Conservation (phyloP, 2,888 invertebrate species). For the Ennomos fuscantarius region DNA sequence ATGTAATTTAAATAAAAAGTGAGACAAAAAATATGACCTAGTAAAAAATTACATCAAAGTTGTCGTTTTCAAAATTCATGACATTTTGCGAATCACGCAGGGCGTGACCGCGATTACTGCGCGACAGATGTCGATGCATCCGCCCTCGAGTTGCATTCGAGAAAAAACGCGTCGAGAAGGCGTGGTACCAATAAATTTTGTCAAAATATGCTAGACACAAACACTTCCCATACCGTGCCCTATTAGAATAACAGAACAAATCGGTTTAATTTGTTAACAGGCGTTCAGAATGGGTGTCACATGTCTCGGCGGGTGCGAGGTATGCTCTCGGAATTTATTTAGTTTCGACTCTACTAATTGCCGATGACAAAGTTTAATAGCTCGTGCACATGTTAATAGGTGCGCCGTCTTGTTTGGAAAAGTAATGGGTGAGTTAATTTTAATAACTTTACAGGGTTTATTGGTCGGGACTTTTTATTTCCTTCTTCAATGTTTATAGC, state of each 20-base stretch:
- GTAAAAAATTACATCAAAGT: constrained; percentile 36
- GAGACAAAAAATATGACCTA: too few relatives aligned
- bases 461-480: constrained; percentile 2
- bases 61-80: constrained; percentile 62
- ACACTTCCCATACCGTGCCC: constrained; percentile 80
- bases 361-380: constrained; percentile 81
- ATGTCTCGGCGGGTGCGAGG: constrained; percentile 67
- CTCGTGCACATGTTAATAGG: constrained; percentile 75
- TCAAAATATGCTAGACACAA: constrained; percentile 83
- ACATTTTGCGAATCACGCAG: constrained; percentile 48
- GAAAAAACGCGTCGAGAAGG: constrained; percentile 74
- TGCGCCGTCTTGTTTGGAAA: constrained; percentile 33
- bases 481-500: neutral
- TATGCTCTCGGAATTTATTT: constrained; percentile 70
- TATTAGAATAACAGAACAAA: constrained; percentile 85
- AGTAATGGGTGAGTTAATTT: constrained; percentile 21
- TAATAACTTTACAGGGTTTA: constrained; percentile 13
- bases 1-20: too few relatives aligned
- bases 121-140: constrained; percentile 79
- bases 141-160: constrained; percentile 61
- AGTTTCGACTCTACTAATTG: constrained; percentile 79
- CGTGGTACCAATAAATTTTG: constrained; percentile 84
- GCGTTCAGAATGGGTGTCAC: constrained; percentile 79
- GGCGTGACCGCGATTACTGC: constrained; percentile 72
- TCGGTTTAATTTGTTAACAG: constrained; percentile 84